These are phyloP conservation scores for Ophion costatus DNA, from an alignment of 2,888 invertebrate genomes.

Conservation along the genomic window DNA sequence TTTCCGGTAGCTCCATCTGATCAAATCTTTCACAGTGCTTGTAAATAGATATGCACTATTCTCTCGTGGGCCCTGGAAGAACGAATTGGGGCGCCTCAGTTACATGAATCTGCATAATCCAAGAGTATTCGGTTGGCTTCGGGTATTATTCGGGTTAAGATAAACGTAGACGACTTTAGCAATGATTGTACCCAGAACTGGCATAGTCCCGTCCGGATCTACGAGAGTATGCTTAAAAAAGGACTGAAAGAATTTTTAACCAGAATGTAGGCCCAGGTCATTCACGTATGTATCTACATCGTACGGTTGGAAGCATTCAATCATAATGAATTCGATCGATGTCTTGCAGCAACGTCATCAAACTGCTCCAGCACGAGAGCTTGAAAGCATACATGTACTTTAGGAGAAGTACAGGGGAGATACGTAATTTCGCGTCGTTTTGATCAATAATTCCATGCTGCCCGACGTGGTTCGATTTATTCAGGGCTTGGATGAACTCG, in stretches of 20 bases:
- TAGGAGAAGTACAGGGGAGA: neutral
- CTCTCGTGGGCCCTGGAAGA: neutral
- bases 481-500: neutral
- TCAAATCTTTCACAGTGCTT: too few relatives aligned
- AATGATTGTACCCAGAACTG: neutral
- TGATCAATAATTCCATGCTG: slow-evolving; percentile 40
- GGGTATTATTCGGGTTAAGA: slow-evolving; percentile 46
- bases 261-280: neutral
- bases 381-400: neutral
- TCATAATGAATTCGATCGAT: slow-evolving; percentile 40
- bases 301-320: slow-evolving; percentile 3
- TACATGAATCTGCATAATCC: slow-evolving; percentile 61
- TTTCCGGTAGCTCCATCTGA: too few relatives aligned
- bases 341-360: slow-evolving; percentile 26
- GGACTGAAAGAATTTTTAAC: slow-evolving; percentile 36
- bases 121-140: slow-evolving; percentile 57
- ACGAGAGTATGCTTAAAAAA: slow-evolving; percentile 21
- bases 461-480: slow-evolving; percentile 24
- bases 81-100: neutral
- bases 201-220: neutral
- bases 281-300: neutral
- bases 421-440: neutral
- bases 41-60: too few relatives aligned
- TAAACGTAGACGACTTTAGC: slow-evolving; percentile 47
- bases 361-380: slow-evolving; percentile 17